Base-by-base conservation (phyloP, 92 coral and sea anemone species). In the Paragorgia papillata region DNA sequence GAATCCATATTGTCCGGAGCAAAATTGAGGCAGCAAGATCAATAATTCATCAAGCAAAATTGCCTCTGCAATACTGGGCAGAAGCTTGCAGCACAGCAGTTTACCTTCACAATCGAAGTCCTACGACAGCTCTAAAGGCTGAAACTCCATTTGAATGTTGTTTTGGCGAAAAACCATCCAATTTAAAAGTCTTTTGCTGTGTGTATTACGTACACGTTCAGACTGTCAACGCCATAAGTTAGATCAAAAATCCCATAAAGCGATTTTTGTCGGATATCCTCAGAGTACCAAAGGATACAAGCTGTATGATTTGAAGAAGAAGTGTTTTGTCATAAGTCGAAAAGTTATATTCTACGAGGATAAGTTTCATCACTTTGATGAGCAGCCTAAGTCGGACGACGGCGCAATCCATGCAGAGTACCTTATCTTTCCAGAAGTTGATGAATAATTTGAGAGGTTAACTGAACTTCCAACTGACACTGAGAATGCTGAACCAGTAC, bases 1-100 rank as follows among this genome's bases (percentile, higher is more conserved):
- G 20, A 85, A 82, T 69, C 87, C 89, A 7, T 82, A 82, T 74
- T 37, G 86, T 63, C 91, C 84, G 40, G 83, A 88, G 69, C 88
- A 88, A 66, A 80, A 85, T 68, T 80, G 83, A 88, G 83, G 66
- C 89, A 73, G 76, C 73, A 5, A 37, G 73, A 66, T 37, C 26
- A 27, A 40, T 37, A 53, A 37, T 81, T 30, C 79, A 78, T 60
- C 78, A 89, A 41, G 88, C 85, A 21, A 66, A 66, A 19, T 40
- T 88, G 27, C 86, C 88, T 2, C 79, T 79, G 46, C 50, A 55
- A 44, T 85, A 75, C 50, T 85, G 89, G 92, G 88, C 89, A 35
- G 89, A 82, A 85, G 83, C 89, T 1, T 85, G 87, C 62, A 85
- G 68, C 32, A 63, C 77, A 62, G 92, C 89, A 67, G 80, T 78